A percentile compares a stretch with the other conserved stretches of the same genome.
These are phyloP conservation scores for Globia sparganii DNA, from an alignment of 2,888 invertebrate species.

Conservation along the genomic window DNA sequence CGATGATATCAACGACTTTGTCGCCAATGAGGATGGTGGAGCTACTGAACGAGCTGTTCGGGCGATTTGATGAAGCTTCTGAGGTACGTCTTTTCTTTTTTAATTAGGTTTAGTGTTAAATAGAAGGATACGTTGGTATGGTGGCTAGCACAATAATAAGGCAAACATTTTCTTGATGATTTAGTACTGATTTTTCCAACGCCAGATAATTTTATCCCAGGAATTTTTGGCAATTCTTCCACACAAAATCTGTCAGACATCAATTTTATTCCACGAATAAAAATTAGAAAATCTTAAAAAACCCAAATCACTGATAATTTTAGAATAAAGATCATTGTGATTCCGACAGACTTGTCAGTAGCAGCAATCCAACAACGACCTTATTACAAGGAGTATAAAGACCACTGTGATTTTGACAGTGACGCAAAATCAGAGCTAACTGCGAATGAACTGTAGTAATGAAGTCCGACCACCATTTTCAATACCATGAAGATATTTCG, in stretches of 20 bases:
- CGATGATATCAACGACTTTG: conserved; percentile 95
- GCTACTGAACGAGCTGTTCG: conserved; percentile 97
- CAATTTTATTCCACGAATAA: too few species aligned
- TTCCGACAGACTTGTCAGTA: too few species aligned
- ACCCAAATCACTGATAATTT: not conserved
- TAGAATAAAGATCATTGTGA: not conserved
- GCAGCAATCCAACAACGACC: too few species aligned
- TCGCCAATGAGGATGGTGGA: conserved; percentile 95
- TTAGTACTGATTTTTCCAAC: too few species aligned
- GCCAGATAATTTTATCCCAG: too few species aligned
- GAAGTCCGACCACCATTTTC: not conserved
- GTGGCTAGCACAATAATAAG: not conserved
- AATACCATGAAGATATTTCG: not conserved
- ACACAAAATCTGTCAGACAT: too few species aligned
- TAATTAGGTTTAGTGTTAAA: not conserved
- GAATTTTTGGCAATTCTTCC: too few species aligned
- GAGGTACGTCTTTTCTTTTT: conserved; percentile 89
- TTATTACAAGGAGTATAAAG: not conserved
- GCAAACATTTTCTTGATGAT: too few species aligned
- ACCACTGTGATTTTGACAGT: not conserved
- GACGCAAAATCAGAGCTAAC: not conserved
- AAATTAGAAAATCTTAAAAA: not conserved
- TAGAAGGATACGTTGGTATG: not conserved
- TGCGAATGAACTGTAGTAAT: not conserved
- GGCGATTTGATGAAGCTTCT: conserved; percentile 97